phyloP scores from a whole-genome alignment of 1,140 invertebrate genomes.

The Lepidurus arcticus region DNA sequence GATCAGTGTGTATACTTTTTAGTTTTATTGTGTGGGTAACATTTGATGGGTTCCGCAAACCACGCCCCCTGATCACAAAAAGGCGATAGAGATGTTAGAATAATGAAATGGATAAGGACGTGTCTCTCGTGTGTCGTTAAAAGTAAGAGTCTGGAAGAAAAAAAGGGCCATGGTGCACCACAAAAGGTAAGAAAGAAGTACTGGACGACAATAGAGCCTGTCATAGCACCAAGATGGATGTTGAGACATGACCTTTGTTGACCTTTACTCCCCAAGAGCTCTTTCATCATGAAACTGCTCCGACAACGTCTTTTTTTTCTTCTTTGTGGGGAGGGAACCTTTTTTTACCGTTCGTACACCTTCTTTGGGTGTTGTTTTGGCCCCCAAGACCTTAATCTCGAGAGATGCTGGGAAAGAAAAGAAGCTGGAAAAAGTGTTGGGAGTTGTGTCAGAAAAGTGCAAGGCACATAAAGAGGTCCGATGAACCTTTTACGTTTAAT shows the following conservation, averaged over 20 bases:
- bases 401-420: neutral
- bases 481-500: slow-evolving; percentile 20
- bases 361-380: neutral
- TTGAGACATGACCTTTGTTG: slow-evolving; percentile 13
- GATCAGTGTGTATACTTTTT: neutral
- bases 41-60: neutral
- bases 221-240: slow-evolving; percentile 8
- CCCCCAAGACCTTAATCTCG: neutral
- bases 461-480: neutral
- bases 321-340: neutral
- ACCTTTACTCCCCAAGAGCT: slow-evolving; percentile 21
- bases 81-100: neutral
- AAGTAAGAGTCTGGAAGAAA: neutral
- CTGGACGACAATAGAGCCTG: slow-evolving; percentile 13
- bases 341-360: neutral
- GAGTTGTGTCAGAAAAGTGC: neutral
- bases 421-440: neutral
- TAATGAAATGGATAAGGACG: slow-evolving; percentile 15
- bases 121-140: slow-evolving; percentile 18
- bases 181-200: slow-evolving; percentile 16
- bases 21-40: neutral
- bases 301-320: neutral
- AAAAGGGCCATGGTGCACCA: neutral
- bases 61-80: neutral
- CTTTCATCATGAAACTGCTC: slow-evolving; percentile 3